A percentile compares a stretch with the other conserved stretches of the same genome.
phyloP scores from a whole-genome alignment of 2,113 vertebrate species.

The Zapus hudsonius region DNA sequence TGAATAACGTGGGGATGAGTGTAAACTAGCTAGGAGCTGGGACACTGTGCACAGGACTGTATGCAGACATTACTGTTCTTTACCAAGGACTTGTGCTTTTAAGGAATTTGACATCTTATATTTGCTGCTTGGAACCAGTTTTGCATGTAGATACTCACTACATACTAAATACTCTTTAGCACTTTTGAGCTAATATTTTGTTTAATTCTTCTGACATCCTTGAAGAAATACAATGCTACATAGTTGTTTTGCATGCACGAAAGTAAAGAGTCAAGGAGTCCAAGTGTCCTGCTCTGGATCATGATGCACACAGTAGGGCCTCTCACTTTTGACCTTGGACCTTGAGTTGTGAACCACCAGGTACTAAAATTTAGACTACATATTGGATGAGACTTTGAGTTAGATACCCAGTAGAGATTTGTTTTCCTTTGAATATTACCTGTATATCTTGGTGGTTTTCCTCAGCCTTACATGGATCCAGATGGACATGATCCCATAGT shows the following conservation, averaged over 20 bases:
- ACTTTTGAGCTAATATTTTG: background rate
- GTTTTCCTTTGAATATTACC: background rate
- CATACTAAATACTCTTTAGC: too few species aligned
- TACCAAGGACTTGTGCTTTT: background rate
- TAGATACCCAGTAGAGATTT: background rate
- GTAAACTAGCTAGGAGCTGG: too few species aligned
- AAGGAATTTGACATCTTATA: background rate
- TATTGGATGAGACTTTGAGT: background rate
- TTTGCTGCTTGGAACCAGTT: background rate
- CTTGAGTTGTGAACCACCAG: background rate
- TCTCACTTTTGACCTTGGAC: background rate
- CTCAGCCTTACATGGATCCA: background rate
- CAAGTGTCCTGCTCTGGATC: background rate
- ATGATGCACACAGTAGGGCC: background rate
- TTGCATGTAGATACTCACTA: too few species aligned
- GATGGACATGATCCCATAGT: background rate
- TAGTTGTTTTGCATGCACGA: background rate
- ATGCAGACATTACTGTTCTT: background rate
- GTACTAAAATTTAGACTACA: background rate
- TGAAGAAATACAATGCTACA: background rate
- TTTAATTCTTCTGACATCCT: background rate
- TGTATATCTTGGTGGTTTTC: constrained; percentile 2
- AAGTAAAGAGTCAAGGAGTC: background rate
- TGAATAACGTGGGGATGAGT: too few species aligned
- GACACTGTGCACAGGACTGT: too few species aligned